phyloP scores from a whole-genome alignment of 2,888 invertebrate species.

The Morpho deidamia region DNA sequence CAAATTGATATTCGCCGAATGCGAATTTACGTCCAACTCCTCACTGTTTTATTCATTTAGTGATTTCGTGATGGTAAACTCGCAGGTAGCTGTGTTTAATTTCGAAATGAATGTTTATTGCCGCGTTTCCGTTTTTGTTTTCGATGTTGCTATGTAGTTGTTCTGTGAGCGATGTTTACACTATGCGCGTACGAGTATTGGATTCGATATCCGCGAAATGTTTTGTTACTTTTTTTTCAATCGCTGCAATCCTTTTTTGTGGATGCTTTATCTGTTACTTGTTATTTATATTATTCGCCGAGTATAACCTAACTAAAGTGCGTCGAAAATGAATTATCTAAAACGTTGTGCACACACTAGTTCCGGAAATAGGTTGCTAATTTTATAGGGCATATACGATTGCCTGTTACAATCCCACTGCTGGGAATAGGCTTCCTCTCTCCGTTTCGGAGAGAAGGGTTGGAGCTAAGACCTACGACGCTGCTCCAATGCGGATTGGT shows the following conservation, averaged over 20 bases:
- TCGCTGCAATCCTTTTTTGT: not conserved
- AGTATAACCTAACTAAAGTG: no score
- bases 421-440: no score
- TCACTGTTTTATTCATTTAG: slow-evolving; percentile 77
- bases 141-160: slow-evolving; percentile 32
- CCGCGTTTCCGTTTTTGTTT: slow-evolving; percentile 64
- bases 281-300: no score
- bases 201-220: slow-evolving; percentile 10
- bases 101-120: slow-evolving; percentile 76
- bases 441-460: no score
- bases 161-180: slow-evolving; percentile 22
- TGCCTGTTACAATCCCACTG: no score
- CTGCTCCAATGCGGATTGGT: no score
- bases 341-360: no score
- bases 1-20: slow-evolving; percentile 74
- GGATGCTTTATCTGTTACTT: not conserved
- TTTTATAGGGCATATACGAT: no score
- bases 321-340: no score
- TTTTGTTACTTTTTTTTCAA: slow-evolving; percentile 2
- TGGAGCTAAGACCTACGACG: no score
- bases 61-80: slow-evolving; percentile 73
- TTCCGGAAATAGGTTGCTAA: no score
- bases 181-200: slow-evolving; percentile 9
- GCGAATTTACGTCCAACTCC: slow-evolving; percentile 68
- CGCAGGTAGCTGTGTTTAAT: slow-evolving; percentile 76